Percentiles rank a stretch among this genome's conserved stretches.
Evolutionary conservation across 2,113 vertebrate species (phyloP).

Genomic region (Columbina picui): DNA sequence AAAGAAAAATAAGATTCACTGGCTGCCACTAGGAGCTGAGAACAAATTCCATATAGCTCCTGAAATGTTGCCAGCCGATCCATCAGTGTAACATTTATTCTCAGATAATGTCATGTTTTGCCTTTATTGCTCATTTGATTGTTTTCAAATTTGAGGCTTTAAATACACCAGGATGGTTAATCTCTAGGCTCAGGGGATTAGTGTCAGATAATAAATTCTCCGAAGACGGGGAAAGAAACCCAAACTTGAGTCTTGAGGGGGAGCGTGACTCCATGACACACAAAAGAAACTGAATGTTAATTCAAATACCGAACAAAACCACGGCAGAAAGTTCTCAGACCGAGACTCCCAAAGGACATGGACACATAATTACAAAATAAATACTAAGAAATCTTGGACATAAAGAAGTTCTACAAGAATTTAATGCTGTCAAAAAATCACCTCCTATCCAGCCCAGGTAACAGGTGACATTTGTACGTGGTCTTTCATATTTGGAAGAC

Average conservation of each 20-base stretch:
- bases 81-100: background rate
- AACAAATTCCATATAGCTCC: background rate
- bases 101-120: background rate
- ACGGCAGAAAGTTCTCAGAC: conserved; percentile 57
- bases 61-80: background rate
- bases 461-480: background rate
- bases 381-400: background rate
- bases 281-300: conserved; percentile 42
- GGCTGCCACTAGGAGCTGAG: background rate
- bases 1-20: background rate
- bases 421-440: background rate
- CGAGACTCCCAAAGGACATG: background rate
- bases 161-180: background rate
- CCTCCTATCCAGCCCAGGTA: background rate
- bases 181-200: background rate
- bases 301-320: conserved; percentile 70
- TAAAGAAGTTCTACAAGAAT: background rate
- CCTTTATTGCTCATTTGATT: background rate
- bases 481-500: background rate
- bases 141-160: background rate
- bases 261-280: background rate
- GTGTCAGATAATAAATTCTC: background rate
- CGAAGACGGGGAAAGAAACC: background rate
- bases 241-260: background rate
- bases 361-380: conserved; percentile 5